Conservation (phyloP, 1,140 invertebrate genomes). For the Dufourea novaeangliae region DNA sequence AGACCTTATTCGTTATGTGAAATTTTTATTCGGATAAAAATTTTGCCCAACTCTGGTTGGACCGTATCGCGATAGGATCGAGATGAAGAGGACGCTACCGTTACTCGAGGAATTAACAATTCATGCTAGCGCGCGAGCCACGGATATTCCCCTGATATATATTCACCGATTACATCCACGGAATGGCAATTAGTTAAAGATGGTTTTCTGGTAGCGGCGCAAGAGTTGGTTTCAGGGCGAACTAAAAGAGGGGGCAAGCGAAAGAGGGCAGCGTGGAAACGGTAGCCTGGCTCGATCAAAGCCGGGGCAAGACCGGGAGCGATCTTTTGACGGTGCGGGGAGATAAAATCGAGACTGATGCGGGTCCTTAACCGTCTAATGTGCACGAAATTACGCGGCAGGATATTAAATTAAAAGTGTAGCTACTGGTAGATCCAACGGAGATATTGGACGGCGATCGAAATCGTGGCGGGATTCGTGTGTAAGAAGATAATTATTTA, state of each 20-base stretch:
- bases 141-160: neutral
- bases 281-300: conserved; percentile 25
- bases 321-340: conserved; percentile 19
- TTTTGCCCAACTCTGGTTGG: neutral
- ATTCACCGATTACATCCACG: neutral
- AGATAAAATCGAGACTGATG: conserved; percentile 52
- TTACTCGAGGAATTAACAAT: conserved; percentile 14
- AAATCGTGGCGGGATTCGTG: neutral
- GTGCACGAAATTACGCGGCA: conserved; percentile 27
- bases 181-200: conserved; percentile 20
- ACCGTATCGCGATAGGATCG: neutral
- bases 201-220: neutral
- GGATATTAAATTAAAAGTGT: conserved; percentile 35
- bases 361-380: conserved; percentile 31
- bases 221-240: neutral
- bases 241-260: too few species aligned
- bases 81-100: conserved; percentile 3
- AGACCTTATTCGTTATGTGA: too few species aligned
- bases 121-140: neutral
- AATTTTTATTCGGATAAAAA: too few species aligned
- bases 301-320: conserved; percentile 26
- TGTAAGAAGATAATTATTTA: neutral
- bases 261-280: neutral
- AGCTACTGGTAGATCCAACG: neutral
- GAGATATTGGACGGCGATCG: conserved; percentile 11